Evolutionary conservation across 2,113 vertebrate species (phyloP).

Genomic region (Psettodes erumei): DNA sequence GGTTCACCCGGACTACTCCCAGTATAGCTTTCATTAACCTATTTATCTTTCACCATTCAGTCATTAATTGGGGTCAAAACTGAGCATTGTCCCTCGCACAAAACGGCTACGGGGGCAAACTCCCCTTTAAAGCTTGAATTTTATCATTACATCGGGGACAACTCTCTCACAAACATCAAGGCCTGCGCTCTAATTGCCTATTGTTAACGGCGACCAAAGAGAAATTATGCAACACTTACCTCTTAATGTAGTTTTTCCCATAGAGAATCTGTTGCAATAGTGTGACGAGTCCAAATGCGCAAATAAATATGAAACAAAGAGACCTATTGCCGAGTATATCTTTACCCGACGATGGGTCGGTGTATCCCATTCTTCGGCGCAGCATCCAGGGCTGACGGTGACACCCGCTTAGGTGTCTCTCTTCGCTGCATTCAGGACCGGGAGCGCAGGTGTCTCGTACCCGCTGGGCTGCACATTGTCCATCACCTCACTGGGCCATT

Average conservation of each 20-base stretch:
- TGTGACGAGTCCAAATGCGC: constrained; percentile 97
- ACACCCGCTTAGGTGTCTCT: constrained; percentile 72
- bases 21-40: constrained; percentile 15
- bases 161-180: not conserved
- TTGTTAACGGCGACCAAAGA: not conserved
- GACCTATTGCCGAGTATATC: constrained; percentile 96
- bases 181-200: constrained; percentile 17
- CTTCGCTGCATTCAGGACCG: constrained; percentile 79
- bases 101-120: constrained; percentile 37
- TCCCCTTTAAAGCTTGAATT: constrained; percentile 6
- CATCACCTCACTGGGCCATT: constrained; percentile 48
- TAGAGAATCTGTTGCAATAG: constrained; percentile 97
- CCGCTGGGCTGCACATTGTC: constrained; percentile 61
- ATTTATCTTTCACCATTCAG: constrained; percentile 11
- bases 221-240: constrained; percentile 83
- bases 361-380: constrained; percentile 90
- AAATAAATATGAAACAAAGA: constrained; percentile 98
- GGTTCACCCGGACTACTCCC: constrained; percentile 12
- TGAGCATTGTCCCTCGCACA: not conserved
- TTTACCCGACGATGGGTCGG: constrained; percentile 92
- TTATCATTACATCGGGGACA: constrained; percentile 13
- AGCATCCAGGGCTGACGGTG: constrained; percentile 76
- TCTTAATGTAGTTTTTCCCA: constrained; percentile 96
- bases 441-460: constrained; percentile 49
- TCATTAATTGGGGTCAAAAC: not conserved